phyloP scores from a whole-genome alignment of 2,113 vertebrate genomes.

The Geococcyx californianus region DNA sequence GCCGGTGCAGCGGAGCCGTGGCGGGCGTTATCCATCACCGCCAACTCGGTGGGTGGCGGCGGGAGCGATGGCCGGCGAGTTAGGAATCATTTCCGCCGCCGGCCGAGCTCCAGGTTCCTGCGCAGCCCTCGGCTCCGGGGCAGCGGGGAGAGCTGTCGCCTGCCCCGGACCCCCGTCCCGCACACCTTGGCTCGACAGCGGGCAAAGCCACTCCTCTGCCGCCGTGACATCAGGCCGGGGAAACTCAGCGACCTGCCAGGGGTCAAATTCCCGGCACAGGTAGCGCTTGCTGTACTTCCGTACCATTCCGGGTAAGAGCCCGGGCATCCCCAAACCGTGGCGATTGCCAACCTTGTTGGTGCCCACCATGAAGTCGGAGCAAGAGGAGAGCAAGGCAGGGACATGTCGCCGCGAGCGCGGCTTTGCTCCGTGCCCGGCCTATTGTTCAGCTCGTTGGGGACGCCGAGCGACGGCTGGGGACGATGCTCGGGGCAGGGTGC shows the following conservation, averaged over 20 bases:
- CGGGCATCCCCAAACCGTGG: neutral
- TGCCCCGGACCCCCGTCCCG: neutral
- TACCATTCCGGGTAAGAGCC: constrained; percentile 20
- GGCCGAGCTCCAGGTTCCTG: neutral
- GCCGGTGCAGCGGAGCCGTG: neutral
- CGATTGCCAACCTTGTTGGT: neutral
- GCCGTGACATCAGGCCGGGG: constrained; percentile 52
- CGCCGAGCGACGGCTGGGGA: neutral
- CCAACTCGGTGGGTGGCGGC: neutral
- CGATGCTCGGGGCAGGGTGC: neutral
- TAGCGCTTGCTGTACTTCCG: constrained; percentile 62
- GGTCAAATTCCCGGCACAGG: constrained; percentile 73
- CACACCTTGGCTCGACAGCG: neutral
- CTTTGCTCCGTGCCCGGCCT: neutral
- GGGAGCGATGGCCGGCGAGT: neutral
- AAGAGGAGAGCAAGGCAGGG: constrained; percentile 77
- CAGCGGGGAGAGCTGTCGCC: no score
- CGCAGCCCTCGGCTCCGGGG: neutral
- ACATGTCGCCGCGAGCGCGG: constrained; percentile 19
- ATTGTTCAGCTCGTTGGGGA: neutral
- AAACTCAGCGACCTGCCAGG: constrained; percentile 27
- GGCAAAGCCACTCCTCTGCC: constrained; percentile 25
- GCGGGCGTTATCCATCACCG: no score
- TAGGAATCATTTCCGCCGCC: constrained; percentile 18
- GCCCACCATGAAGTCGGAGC: constrained; percentile 72